These are phyloP conservation scores for Gymnogyps californianus DNA, from an alignment of 2,113 vertebrate genomes.

Conservation along the genomic window DNA sequence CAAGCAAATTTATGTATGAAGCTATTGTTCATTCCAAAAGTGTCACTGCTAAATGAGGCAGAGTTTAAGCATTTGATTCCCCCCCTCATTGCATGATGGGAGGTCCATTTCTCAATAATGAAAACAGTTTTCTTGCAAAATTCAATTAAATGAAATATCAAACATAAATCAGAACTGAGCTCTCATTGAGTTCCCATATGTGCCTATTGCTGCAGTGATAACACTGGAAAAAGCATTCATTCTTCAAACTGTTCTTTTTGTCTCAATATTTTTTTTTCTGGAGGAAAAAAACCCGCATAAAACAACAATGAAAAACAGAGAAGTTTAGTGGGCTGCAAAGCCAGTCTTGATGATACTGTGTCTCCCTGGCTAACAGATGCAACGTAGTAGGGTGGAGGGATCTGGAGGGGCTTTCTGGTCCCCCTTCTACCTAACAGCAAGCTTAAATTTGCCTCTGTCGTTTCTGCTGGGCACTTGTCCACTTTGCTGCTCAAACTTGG, in stretches of 20 bases:
- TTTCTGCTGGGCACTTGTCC: background rate
- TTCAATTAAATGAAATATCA: conserved; percentile 56
- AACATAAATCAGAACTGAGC: conserved; percentile 22
- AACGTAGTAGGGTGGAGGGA: background rate
- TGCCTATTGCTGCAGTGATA: conserved; percentile 6
- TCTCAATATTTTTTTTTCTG: background rate
- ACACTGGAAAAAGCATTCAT: background rate
- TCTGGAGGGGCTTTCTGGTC: background rate
- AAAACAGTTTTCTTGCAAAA: conserved; percentile 52
- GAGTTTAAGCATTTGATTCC: conserved; percentile 25
- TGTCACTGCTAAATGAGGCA: conserved; percentile 40
- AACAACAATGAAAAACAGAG: background rate
- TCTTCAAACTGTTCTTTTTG: background rate
- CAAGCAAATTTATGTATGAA: conserved; percentile 31
- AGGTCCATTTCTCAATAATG: conserved; percentile 59
- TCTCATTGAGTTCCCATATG: conserved; percentile 32
- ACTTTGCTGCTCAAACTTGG: background rate
- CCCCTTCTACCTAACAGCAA: background rate
- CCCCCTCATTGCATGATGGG: conserved; percentile 19
- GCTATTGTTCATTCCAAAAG: conserved; percentile 34
- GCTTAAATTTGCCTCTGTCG: fast-evolving
- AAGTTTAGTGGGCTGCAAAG: background rate
- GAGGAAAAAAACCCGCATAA: background rate
- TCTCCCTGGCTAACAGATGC: background rate
- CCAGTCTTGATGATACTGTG: background rate